Base-by-base conservation (phyloP, 2,113 vertebrate genomes). In the Heterotilapia buettikoferi region DNA sequence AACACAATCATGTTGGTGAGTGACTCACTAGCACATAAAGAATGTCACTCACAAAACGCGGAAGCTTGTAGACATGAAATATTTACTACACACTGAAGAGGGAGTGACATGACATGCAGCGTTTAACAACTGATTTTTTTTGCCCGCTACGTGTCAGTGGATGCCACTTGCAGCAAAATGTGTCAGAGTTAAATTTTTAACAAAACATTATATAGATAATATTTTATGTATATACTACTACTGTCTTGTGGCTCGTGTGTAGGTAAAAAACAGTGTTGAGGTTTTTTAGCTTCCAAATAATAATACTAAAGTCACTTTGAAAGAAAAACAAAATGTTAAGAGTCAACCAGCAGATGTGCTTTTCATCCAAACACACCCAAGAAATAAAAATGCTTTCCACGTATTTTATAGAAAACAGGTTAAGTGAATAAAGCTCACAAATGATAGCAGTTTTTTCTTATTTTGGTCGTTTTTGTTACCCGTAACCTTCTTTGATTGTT, bases 111-210 rank as follows among this genome's bases (percentile, higher is more conserved):
- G 45, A 88, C 85, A 63, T 11, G 79, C 94, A 93, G 90, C 93
- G 91, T 94, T 92, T 92, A 94, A 94, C 95, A 96, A 93, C 94
- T 92, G 93, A 95, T 91, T 93, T 71, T 82, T 91, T 45, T 54
- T 63, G 31, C 24, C 47, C 4, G 12, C 10, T 85, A 84, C 38
- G 7, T 78, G 79, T 82, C 61, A 59, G 21, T 18, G 21, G 84
- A 47, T 63, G 57, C 40, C 33, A 26, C 54, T 57, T 52, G 18
- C 81, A 47, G 33, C 45, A n/a, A 19, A 71, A 79, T 5, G 29
- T 33, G 36, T 10, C 76, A 84, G 6, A 47, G 66, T 81, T 84
- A 2, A 9, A 52, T 50, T 31, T 26, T 31, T 6, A 63, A 53
- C 26, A 12, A 54, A 36, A 16, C 18, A 45, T 26, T 16, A 10